phyloP scores from a whole-genome alignment of 2,888 invertebrate species.

The Cheilosia pagana region DNA sequence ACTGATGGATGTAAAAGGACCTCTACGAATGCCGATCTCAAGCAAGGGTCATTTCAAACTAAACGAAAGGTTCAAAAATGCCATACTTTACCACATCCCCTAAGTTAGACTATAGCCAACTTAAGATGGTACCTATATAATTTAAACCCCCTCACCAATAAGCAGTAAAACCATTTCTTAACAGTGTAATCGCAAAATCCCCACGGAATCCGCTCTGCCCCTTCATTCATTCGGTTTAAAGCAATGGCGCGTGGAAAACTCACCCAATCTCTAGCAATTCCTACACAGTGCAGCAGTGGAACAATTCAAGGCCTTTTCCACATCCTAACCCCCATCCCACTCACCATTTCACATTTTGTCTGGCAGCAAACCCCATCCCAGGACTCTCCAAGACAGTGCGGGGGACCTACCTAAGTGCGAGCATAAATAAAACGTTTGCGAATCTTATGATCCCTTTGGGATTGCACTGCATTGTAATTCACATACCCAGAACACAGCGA shows the following conservation, averaged over 20 bases:
- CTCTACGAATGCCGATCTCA: no score
- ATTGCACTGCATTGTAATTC: constrained; percentile 66
- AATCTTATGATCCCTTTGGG: constrained; percentile 70
- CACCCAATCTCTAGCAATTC: constrained; percentile 42
- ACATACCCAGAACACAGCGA: constrained; percentile 32
- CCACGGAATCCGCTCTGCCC: constrained; percentile 17
- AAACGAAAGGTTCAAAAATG: no score
- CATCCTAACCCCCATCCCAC: constrained; percentile 4
- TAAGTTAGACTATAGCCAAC: not conserved
- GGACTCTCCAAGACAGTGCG: not conserved
- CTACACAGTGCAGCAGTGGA: constrained; percentile 38
- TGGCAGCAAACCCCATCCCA: not conserved
- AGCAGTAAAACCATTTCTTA: constrained; percentile 32
- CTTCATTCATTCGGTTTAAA: not conserved
- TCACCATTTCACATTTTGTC: constrained; percentile 14
- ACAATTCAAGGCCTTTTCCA: constrained; percentile 46
- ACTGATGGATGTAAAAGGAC: no score
- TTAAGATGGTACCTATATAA: constrained; percentile 8
- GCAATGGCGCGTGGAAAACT: constrained; percentile 32
- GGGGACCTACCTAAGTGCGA: constrained; percentile 34
- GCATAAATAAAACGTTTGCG: constrained; percentile 71
- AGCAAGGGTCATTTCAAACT: no score
- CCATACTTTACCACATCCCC: no score
- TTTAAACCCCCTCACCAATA: constrained; percentile 9
- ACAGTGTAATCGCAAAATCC: constrained; percentile 50